Evolutionary conservation across 2,888 invertebrate genomes (phyloP).

Genomic region (Drosophila mayaguana): DNA sequence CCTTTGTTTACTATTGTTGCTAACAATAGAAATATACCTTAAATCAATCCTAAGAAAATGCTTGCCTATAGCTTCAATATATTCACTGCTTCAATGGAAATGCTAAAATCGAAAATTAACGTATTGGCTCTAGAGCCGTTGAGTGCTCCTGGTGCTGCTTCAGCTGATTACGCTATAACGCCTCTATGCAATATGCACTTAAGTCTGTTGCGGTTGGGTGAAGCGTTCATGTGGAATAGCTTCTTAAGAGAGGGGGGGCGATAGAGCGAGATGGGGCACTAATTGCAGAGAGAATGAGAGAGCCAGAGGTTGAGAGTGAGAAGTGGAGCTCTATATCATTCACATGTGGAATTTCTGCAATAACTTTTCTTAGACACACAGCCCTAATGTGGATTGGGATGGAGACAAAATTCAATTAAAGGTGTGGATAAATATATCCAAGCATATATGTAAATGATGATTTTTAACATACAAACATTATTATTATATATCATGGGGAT

Average conservation of each 20-base stretch:
- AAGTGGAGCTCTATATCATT: conserved; percentile 9
- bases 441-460: neutral
- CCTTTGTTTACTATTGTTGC: too few relatives aligned
- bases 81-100: neutral
- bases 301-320: neutral
- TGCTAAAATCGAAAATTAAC: neutral
- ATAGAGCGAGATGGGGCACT: neutral
- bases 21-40: too few relatives aligned
- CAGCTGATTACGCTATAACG: conserved; percentile 62
- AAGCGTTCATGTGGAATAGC: conserved; percentile 53
- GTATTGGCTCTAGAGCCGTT: neutral
- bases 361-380: neutral
- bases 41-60: neutral
- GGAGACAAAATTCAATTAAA: neutral
- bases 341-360: conserved; percentile 27
- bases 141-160: neutral
- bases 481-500: neutral
- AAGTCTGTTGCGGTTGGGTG: conserved; percentile 20
- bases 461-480: neutral
- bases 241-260: neutral
- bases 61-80: neutral
- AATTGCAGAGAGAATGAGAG: neutral
- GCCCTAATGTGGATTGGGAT: neutral
- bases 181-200: conserved; percentile 48
- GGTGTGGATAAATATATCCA: neutral